Percentiles rank a stretch among this genome's conserved stretches.
These are phyloP conservation scores for Lindbergichthys nudifrons DNA, from an alignment of 2,797 vertebrate genomes.

Conservation along the genomic window DNA sequence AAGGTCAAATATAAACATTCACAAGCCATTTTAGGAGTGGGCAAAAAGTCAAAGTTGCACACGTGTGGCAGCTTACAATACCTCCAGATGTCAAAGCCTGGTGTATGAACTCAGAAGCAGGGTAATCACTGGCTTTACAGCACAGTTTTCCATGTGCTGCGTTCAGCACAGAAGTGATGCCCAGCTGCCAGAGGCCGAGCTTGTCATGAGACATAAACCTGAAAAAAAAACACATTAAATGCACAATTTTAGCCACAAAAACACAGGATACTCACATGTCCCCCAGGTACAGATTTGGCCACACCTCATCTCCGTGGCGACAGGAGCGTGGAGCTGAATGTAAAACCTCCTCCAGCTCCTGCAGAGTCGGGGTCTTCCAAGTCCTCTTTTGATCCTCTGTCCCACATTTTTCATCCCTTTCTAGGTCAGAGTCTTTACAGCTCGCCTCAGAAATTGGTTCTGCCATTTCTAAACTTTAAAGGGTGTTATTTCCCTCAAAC, in stretches of 20 bases:
- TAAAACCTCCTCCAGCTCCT: conserved; percentile 88
- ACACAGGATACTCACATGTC: conserved; percentile 89
- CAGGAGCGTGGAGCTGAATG: conserved; percentile 86
- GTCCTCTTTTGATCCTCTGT: conserved; percentile 19
- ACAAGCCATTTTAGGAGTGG: no score
- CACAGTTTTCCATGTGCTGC: conserved; percentile 88
- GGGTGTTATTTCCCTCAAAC: neutral
- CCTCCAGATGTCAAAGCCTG: conserved; percentile 81
- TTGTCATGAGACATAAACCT: conserved; percentile 83
- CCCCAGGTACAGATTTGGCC: conserved; percentile 93
- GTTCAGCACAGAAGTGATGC: conserved; percentile 87
- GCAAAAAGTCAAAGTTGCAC: no score
- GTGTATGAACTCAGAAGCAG: conserved; percentile 81
- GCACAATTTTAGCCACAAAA: neutral
- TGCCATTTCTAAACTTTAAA: conserved; percentile 27
- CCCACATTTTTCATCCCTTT: conserved; percentile 2
- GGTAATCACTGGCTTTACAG: conserved; percentile 83
- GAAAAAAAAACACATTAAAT: conserved; percentile 1
- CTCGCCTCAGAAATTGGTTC: neutral
- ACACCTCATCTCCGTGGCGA: conserved; percentile 92
- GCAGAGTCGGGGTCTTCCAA: conserved; percentile 73
- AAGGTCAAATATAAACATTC: no score
- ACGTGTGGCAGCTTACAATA: conserved; percentile 47
- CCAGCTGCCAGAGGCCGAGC: conserved; percentile 85
- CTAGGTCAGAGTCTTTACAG: conserved; percentile 12